A percentile compares a stretch with the other conserved stretches of the same genome.
Conservation (phyloP, 2,888 invertebrate genomes). For the Ormyrus thymus region DNA sequence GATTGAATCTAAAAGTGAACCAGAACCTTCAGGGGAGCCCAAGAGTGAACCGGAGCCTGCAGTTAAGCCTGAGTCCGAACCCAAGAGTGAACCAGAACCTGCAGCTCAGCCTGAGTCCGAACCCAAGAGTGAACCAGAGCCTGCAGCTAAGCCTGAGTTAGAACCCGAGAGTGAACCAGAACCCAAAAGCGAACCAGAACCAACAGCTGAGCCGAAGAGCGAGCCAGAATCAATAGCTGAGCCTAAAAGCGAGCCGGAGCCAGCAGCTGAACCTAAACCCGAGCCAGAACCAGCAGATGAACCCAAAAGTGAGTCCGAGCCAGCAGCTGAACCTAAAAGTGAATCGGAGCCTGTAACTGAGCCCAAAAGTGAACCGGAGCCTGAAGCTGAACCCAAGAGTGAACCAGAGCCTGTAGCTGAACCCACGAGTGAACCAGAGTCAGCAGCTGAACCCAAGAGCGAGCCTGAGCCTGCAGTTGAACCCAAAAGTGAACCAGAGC, state of each 20-base stretch:
- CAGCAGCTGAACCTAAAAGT: slow-evolving; percentile 59
- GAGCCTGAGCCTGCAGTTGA: slow-evolving; percentile 58
- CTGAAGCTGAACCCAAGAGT: slow-evolving; percentile 60
- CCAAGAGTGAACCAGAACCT: slow-evolving; percentile 53
- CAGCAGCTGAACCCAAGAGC: slow-evolving; percentile 60
- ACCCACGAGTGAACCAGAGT: slow-evolving; percentile 60
- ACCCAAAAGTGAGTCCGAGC: slow-evolving; percentile 56
- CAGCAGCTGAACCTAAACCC: slow-evolving; percentile 61
- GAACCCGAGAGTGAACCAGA: slow-evolving; percentile 56
- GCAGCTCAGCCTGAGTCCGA: slow-evolving; percentile 15
- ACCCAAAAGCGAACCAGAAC: slow-evolving; percentile 61
- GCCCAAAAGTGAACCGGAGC: slow-evolving; percentile 55
- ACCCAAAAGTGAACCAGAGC: slow-evolving; percentile 53
- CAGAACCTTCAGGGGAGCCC: slow-evolving; percentile 61
- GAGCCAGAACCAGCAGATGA: slow-evolving; percentile 62
- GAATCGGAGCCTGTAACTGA: slow-evolving; percentile 57
- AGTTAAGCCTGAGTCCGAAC: no score
- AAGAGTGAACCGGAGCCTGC: slow-evolving; percentile 58
- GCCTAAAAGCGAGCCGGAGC: slow-evolving; percentile 59
- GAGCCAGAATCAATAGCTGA: slow-evolving; percentile 62
- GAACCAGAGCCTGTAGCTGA: slow-evolving; percentile 61
- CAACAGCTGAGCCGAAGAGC: slow-evolving; percentile 43
- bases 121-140: slow-evolving; percentile 65
- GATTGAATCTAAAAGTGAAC: slow-evolving; percentile 61
- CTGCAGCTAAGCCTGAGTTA: slow-evolving; percentile 60